Conservation (phyloP, 2,888 invertebrate genomes). For the Zygaena filipendulae region DNA sequence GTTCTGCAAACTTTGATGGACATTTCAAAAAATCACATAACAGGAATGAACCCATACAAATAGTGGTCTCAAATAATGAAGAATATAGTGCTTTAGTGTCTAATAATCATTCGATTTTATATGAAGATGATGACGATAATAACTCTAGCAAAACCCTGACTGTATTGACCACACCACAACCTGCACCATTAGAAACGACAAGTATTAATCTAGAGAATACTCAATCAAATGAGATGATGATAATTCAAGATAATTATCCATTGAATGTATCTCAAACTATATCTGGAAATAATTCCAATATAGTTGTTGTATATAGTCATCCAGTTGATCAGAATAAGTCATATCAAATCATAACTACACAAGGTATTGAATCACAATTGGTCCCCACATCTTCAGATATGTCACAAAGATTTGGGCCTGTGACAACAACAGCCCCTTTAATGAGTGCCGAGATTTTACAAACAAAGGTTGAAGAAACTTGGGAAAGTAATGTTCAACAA, state of each 20-base stretch:
- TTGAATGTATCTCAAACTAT: conserved; percentile 63
- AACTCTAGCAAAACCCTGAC: conserved; percentile 46
- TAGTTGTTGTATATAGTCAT: conserved; percentile 73
- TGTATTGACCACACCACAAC: conserved; percentile 39
- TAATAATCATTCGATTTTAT: conserved; percentile 53
- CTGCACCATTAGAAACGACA: conserved; percentile 28
- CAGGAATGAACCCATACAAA: conserved; percentile 48
- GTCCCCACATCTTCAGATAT: conserved; percentile 48
- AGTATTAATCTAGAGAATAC: conserved; percentile 52
- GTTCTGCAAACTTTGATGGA: too few species aligned
- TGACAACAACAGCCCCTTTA: conserved; percentile 52
- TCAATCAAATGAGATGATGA: conserved; percentile 72
- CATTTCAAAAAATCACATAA: conserved; percentile 27
- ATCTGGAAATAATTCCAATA: conserved; percentile 65
- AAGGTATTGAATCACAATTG: conserved; percentile 43
- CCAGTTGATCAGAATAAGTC: conserved; percentile 67
- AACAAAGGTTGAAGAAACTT: conserved; percentile 33
- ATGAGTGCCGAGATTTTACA: conserved; percentile 46
- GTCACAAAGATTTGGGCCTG: conserved; percentile 50
- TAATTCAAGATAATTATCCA: conserved; percentile 69
- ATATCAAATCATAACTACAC: conserved; percentile 53
- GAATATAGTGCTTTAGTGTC: conserved; percentile 57
- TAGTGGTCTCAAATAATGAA: conserved; percentile 61
- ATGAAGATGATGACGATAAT: conserved; percentile 43
- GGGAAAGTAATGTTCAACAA: conserved; percentile 33